Percentiles rank a stretch among this genome's conserved stretches.
Evolutionary conservation across 2,888 invertebrate genomes (phyloP).

Genomic region (Caenorhabditis wallacei): DNA sequence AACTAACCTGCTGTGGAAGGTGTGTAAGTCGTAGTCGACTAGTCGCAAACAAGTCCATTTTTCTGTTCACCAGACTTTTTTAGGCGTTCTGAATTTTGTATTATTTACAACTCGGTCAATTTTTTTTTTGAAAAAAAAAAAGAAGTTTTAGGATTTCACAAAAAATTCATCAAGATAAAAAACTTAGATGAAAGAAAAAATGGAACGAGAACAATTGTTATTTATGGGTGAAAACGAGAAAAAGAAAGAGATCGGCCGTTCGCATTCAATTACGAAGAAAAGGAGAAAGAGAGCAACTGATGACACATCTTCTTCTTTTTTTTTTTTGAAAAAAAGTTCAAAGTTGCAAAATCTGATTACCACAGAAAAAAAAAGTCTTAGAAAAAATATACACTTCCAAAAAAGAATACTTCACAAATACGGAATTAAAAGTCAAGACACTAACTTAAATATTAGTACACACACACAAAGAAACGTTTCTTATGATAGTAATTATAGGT

Average conservation of each 20-base stretch:
- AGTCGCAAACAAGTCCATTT: slow-evolving; percentile 61
- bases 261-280: slow-evolving; percentile 30
- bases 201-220: slow-evolving; percentile 43
- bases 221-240: slow-evolving; percentile 24
- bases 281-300: slow-evolving; percentile 5
- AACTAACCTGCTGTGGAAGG: slow-evolving; percentile 61
- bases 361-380: no score
- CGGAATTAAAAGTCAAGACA: no score
- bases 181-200: slow-evolving; percentile 12
- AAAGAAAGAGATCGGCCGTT: background rate
- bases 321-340: no score
- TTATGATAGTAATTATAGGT: slow-evolving; percentile 9
- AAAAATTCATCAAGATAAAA: background rate
- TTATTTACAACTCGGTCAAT: background rate
- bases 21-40: slow-evolving; percentile 50
- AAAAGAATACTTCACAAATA: no score
- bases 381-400: no score
- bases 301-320: background rate
- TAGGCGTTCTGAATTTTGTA: slow-evolving; percentile 14
- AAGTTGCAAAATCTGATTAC: no score
- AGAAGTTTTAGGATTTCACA: no score
- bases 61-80: background rate
- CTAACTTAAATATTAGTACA: background rate
- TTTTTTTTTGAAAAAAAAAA: background rate
- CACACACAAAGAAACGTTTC: background rate